A percentile compares a stretch with the other conserved stretches of the same genome.
Evolutionary conservation across 2,888 invertebrate genomes (phyloP).

Genomic region (Metellina segmentata): DNA sequence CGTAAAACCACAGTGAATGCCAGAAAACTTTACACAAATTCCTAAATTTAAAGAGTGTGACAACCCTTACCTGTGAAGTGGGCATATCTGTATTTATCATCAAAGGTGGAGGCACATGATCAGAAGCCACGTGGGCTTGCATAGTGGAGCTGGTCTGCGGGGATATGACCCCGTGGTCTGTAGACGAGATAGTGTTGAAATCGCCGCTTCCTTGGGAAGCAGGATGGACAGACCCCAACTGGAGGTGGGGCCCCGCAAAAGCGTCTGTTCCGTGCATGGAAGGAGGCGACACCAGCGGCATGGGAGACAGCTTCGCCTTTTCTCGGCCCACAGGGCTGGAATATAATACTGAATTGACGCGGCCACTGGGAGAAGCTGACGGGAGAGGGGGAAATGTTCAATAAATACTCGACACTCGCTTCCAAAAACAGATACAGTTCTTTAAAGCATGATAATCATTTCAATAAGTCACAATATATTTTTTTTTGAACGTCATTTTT

Average conservation of each 20-base stretch:
- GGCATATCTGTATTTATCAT: conserved; percentile 11
- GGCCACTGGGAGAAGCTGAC: conserved; percentile 36
- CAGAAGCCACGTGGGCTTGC: background rate
- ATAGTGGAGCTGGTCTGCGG: background rate
- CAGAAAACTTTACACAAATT: background rate
- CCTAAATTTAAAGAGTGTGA: background rate
- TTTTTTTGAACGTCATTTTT: too few relatives aligned
- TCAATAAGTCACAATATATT: too few relatives aligned
- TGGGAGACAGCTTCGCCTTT: conserved; percentile 20
- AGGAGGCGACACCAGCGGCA: background rate
- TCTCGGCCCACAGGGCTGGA: conserved; percentile 16
- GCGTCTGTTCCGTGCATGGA: background rate
- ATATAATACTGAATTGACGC: conserved; percentile 65
- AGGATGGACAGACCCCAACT: background rate
- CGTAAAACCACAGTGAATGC: too few relatives aligned
- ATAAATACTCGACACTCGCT: too few relatives aligned
- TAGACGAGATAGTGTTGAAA: conserved; percentile 30
- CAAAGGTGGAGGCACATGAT: conserved; percentile 23
- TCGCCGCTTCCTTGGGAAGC: background rate
- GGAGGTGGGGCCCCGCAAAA: conserved; percentile 25
- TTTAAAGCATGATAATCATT: too few relatives aligned
- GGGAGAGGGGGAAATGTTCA: background rate
- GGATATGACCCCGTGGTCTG: background rate
- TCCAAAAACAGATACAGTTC: too few relatives aligned
- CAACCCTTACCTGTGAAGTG: conserved; percentile 7